Conservation (phyloP, 2,888 invertebrate species). For the Trachelus stipa region DNA sequence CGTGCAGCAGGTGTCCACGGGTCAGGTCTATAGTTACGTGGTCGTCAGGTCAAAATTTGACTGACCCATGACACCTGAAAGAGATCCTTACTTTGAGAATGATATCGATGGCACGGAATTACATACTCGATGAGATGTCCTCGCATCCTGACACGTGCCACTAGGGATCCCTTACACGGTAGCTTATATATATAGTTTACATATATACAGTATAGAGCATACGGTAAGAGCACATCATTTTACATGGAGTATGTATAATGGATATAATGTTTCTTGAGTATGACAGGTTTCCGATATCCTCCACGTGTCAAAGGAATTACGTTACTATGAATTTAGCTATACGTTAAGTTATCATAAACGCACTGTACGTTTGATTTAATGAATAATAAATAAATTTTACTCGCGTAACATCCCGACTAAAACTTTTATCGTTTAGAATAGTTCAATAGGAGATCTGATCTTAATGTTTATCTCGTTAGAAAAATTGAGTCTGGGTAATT, state of each 20-base stretch:
- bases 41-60: not conserved
- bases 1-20: not conserved
- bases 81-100: not conserved
- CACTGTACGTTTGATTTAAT: not conserved
- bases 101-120: not conserved
- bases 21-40: not conserved
- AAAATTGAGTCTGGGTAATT: not conserved
- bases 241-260: conserved; percentile 30
- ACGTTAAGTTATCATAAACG: not conserved
- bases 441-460: no score
- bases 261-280: conserved; percentile 44
- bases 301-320: conserved; percentile 36
- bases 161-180: conserved; percentile 37
- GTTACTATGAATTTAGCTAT: conserved; percentile 14
- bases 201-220: conserved; percentile 15
- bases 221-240: conserved; percentile 37
- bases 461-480: no score
- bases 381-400: not conserved
- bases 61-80: not conserved
- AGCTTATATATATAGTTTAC: conserved; percentile 11
- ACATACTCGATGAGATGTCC: conserved; percentile 25
- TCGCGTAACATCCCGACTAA: no score
- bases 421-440: no score
- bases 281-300: conserved; percentile 36
- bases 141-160: conserved; percentile 51